phyloP scores from a whole-genome alignment of 2,113 vertebrate genomes.

The Baryphthengus martii region DNA sequence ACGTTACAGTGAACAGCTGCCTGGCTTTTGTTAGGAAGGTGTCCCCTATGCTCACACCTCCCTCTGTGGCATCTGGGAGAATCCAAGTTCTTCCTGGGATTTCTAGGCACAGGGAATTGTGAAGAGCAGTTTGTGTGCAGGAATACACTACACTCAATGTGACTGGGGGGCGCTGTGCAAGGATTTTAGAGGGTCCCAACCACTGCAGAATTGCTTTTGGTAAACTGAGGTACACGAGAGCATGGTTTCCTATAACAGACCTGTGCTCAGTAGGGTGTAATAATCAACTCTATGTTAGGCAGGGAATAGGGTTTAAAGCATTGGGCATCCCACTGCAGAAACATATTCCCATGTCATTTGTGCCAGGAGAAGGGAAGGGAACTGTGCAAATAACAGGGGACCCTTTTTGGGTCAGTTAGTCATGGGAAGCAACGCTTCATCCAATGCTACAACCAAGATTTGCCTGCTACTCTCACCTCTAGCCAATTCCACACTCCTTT shows the following conservation, averaged over 20 bases:
- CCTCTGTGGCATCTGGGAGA: rapidly evolving
- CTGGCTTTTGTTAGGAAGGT: not conserved
- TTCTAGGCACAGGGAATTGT: not conserved
- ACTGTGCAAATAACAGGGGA: not conserved
- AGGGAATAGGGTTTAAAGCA: not conserved
- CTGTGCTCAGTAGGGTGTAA: not conserved
- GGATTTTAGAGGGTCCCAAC: not conserved
- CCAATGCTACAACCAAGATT: not conserved
- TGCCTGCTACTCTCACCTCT: not conserved
- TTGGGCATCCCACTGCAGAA: not conserved
- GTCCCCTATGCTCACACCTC: not conserved
- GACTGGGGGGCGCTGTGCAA: not conserved
- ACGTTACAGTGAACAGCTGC: not conserved
- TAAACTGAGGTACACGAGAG: not conserved
- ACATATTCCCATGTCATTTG: not conserved
- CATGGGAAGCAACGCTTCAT: not conserved
- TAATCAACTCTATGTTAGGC: not conserved
- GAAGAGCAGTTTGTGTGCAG: not conserved
- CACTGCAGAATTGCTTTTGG: not conserved
- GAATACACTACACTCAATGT: not conserved
- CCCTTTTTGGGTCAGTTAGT: rapidly evolving
- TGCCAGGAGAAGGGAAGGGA: not conserved
- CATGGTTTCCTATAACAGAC: not conserved
- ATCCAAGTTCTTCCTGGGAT: not conserved
- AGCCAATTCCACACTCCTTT: not conserved